Evolutionary conservation across 2,888 invertebrate genomes (phyloP), one percentile per base, ranked within the genome.

Genomic region (Euclidia mi): DNA sequence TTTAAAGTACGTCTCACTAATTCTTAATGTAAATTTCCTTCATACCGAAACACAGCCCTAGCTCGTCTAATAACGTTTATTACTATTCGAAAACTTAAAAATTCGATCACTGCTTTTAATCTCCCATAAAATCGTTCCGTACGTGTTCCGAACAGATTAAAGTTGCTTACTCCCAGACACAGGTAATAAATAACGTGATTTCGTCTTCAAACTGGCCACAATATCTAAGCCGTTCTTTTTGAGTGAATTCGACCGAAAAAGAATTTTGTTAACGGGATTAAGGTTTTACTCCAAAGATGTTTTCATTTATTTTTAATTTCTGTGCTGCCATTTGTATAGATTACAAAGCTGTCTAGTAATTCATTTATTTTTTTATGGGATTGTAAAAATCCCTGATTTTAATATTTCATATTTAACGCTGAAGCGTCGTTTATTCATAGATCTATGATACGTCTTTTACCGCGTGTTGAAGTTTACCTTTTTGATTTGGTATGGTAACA

Each of bases 141-240:
- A 89, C 88, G 89, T 89, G 87, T 89, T 88, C 88, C 85, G 81
- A 83, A 74, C 74, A 92, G 94, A 94, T 94, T 94, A 93, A 88
- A 92, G 79, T 86, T 88, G 87, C 84, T 81, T 84, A 83, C 79
- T 87, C 85, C 82, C 83, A 80, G 87, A 81, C 84, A 78, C 71
- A 76, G 78, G 92, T 80, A 92, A 94, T 94, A 94, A 94, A 94
- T 94, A 94, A 93, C 89, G 78, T 82, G 92, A 94, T 94, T 91
- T 91, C 90, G 87, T 91, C 87, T 90, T 84, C 76, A 85, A 89
- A 89, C 88, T 85, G 81, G 83, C 86, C 81, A 85, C 76, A 83
- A 81, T 82, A 56, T 73, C 81, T 85, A 82, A 85, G 81, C 78
- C 79, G 75, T 76, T 78, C 80, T 84, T 69, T 89, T 88, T 69